phyloP scores from a whole-genome alignment of 2,113 vertebrate genomes.

The Mesembrinibis cayennensis region DNA sequence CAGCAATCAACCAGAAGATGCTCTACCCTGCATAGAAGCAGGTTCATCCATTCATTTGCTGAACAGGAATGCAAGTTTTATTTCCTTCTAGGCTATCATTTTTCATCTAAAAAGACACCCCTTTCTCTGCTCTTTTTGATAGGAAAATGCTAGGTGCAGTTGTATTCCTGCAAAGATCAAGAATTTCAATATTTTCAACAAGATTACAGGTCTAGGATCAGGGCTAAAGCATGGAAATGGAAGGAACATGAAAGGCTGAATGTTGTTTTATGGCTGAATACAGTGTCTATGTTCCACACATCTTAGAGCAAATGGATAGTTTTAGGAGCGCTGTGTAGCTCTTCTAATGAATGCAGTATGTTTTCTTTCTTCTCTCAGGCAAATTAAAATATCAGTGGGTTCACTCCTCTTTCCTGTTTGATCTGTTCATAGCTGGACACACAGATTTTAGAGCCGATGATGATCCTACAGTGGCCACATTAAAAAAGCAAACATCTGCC shows the following conservation, averaged over 20 bases:
- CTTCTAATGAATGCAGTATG: neutral
- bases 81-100: neutral
- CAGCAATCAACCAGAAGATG: neutral
- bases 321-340: neutral
- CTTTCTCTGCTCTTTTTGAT: neutral
- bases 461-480: neutral
- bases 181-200: neutral
- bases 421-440: neutral
- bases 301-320: neutral
- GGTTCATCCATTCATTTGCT: neutral
- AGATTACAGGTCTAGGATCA: neutral
- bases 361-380: neutral
- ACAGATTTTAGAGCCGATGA: neutral
- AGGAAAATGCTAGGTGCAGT: neutral
- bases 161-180: neutral
- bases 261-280: neutral
- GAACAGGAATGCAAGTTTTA: neutral
- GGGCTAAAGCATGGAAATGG: neutral
- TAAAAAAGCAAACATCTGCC: neutral
- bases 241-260: neutral
- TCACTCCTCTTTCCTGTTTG: neutral
- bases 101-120: neutral
- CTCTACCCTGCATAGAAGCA: neutral
- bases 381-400: neutral
- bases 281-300: neutral